phyloP scores from a whole-genome alignment of 1,140 invertebrate species.

The Eulimnadia texana region DNA sequence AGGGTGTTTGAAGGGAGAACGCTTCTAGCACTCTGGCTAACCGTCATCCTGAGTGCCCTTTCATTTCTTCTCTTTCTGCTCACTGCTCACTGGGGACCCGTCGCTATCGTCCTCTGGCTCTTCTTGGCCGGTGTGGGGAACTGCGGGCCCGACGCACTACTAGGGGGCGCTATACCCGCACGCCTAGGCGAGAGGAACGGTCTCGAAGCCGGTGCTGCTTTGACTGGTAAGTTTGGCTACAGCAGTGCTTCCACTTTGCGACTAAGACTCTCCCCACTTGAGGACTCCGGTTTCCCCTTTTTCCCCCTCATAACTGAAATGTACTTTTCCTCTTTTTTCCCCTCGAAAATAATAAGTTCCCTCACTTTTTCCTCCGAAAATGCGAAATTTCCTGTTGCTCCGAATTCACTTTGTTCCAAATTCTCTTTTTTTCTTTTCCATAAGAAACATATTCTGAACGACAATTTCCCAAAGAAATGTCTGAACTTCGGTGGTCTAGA shows the following conservation, averaged over 20 bases:
- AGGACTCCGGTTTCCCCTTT: too few species aligned
- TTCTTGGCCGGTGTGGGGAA: slow-evolving; percentile 35
- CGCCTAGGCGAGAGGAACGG: slow-evolving; percentile 35
- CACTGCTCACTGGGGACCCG: slow-evolving; percentile 31
- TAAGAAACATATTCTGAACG: too few species aligned
- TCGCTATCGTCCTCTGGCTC: slow-evolving; percentile 32
- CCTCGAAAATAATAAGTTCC: too few species aligned
- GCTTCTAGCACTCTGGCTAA: slow-evolving; percentile 31
- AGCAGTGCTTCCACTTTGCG: neutral
- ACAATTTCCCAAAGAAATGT: too few species aligned
- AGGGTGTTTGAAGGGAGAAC: slow-evolving; percentile 29
- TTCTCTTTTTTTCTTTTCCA: too few species aligned
- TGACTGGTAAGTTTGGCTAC: slow-evolving; percentile 27
- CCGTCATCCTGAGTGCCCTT: slow-evolving; percentile 28
- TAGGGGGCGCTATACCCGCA: slow-evolving; percentile 34
- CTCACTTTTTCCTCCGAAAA: too few species aligned
- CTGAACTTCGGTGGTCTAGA: too few species aligned
- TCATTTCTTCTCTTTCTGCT: slow-evolving; percentile 31
- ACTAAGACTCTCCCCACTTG: too few species aligned
- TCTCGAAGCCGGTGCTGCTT: slow-evolving; percentile 32
- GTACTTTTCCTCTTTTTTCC: too few species aligned
- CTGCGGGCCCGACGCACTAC: slow-evolving; percentile 37
- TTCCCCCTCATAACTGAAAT: too few species aligned
- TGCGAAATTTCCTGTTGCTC: too few species aligned
- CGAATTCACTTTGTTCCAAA: too few species aligned